Base-by-base conservation (phyloP, 2,797 vertebrate genomes). In the Antennarius maculatus region DNA sequence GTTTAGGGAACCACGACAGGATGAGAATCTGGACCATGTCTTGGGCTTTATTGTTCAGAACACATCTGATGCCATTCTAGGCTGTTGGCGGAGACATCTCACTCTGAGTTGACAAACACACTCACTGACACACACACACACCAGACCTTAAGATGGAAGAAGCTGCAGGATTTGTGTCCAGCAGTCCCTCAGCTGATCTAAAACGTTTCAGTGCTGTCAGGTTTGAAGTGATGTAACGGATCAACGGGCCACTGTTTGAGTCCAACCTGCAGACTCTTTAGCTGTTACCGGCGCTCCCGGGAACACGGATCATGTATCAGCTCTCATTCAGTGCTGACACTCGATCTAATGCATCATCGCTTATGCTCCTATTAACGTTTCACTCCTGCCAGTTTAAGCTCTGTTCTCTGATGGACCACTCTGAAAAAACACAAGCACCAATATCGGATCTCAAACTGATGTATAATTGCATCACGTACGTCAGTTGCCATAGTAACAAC, bases 401-500 rank as follows among this genome's bases (percentile, higher is more conserved):
- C 23, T 3, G 50, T 11, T 63, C 69, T 72, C 23, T 15, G 54
- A 68, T 27, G 31, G 16, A 10, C 57, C 8, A 0, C 42, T 42
- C 31, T 11, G 50, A 45, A 65, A 66, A 31, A 17, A 47, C 45
- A 14, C 43, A 11, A 2, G 6, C 27, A 52, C 53, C 16, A 5
- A 45, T 18, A 47, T 48, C 53, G 54, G 60, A 65, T 48, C 16
- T 9, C 17, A 52, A 34, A 41, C 31, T 17, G 51, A 53, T 15
- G 27, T 34, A 12, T 39, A 53, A 54, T 66, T 41, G 49, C 69
- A 56, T 76, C 9, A 28, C 62, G 54, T 71, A 59, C 67, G 59
- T 71, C 49, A 56, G 80, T 89, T 78, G 81, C 72, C 82, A 80
- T 74, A 41, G 78, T 55, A 85, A 85, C 76, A 66, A 28, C 76